Evolutionary conservation across 2,113 vertebrate genomes (phyloP), one percentile per base, ranked within the genome.

Genomic region (Prochilodus magdalenae): DNA sequence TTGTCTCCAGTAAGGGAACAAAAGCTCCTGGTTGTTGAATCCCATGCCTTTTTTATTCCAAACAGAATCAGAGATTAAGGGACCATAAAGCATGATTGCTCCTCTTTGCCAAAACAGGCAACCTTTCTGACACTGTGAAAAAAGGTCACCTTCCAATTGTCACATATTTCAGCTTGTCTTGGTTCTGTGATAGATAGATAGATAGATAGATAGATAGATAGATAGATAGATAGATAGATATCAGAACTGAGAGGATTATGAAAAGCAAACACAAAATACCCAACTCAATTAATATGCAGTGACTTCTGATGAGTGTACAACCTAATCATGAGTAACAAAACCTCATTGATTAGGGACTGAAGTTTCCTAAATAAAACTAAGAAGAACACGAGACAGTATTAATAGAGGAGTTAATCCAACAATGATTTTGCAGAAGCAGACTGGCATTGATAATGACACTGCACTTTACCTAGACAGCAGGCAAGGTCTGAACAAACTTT

Each of bases 1-100:
- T 72, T 66, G 82, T 70, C 77, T 84, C 51, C 89, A 75, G 24
- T 22, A 24, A 51, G 82, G 74, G 12, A 69, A 63, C 77, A n/a
- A 62, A 22, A 84, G 53, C 27, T 22, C 75, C 14, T 16, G 53
- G 53, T 5, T 55, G 20, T 7, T 55, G 59, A 33, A 85, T 78
- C 75, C 81, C 75, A 80, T 40, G 60, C 74, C 60, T 70, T 27
- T 55, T 55, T 10, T 20, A 71, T 78, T 30, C 40, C 55, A 7
- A 36, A 57, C 16, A 63, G 78, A 55, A 36, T 53, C 44, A 66
- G 63, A 63, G 72, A 79, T 78, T 80, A 76, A 80, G 51, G 49
- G 29, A 26, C 27, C 29, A 70, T 75, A 59, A 75, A 73, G 29
- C 53, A 75, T 57, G 57, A 51, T 36, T 22, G 22, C 36, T 75